Evolutionary conservation across 2,888 invertebrate species (phyloP).

Genomic region (Drosophila atripex): DNA sequence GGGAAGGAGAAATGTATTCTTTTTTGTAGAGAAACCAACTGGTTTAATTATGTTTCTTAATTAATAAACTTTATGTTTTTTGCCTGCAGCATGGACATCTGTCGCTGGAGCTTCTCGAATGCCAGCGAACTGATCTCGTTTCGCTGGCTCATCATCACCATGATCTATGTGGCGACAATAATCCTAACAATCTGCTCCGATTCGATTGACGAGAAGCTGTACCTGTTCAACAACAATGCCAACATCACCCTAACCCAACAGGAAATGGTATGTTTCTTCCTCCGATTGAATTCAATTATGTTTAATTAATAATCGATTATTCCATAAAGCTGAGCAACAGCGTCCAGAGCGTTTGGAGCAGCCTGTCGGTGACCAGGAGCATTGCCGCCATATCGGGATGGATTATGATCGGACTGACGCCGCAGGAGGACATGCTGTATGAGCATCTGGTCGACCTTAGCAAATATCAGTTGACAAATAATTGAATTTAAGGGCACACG

Average conservation of each 20-base stretch:
- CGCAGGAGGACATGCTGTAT: constrained; percentile 85
- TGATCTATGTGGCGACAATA: constrained; percentile 84
- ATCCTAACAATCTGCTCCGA: constrained; percentile 84
- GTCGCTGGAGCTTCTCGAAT: constrained; percentile 83
- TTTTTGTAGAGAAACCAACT: constrained; percentile 6
- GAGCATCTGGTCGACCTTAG: constrained; percentile 84
- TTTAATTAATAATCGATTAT: not conserved
- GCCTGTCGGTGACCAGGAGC: constrained; percentile 85
- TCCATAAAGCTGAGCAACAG: constrained; percentile 82
- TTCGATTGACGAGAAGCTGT: constrained; percentile 83
- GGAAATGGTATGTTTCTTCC: constrained; percentile 78
- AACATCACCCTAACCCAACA: constrained; percentile 82
- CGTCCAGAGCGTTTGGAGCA: constrained; percentile 85
- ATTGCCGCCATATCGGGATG: constrained; percentile 85
- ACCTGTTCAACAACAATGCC: constrained; percentile 78
- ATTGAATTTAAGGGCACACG: constrained; percentile 75
- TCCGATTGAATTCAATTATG: not conserved
- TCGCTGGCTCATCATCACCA: constrained; percentile 84
- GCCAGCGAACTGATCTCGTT: constrained; percentile 83
- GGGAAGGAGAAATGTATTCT: not conserved
- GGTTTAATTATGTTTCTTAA: not conserved
- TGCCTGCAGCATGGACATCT: constrained; percentile 82
- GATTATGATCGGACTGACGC: constrained; percentile 85
- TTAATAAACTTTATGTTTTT: not conserved
- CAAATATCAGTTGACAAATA: constrained; percentile 84